Evolutionary conservation across 2,113 vertebrate species (phyloP).

Genomic region (Austrofundulus limnaeus): DNA sequence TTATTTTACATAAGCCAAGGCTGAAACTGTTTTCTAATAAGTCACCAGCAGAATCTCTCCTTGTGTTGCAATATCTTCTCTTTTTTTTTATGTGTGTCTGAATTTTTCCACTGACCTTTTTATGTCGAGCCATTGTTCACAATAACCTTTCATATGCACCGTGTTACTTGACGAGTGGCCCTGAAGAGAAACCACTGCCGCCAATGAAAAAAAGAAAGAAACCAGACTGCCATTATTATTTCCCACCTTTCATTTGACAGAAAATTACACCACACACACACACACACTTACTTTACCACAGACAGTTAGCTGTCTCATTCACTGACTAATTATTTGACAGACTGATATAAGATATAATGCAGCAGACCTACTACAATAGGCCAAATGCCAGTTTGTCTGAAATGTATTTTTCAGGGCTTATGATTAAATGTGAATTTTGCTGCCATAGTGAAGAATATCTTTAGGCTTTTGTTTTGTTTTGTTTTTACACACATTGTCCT

Average conservation of each 20-base stretch:
- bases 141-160: conserved; percentile 68
- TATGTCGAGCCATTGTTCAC: conserved; percentile 56
- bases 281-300: conserved; percentile 16
- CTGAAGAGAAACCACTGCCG: conserved; percentile 41
- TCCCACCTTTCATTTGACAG: conserved; percentile 36
- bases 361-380: conserved; percentile 30
- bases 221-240: conserved; percentile 52
- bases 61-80: conserved; percentile 18
- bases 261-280: conserved; percentile 44
- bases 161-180: conserved; percentile 64
- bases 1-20: conserved; percentile 10
- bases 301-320: conserved; percentile 46
- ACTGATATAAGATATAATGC: conserved; percentile 47
- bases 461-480: too few species aligned
- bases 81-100: conserved; percentile 46
- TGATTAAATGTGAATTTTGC: conserved; percentile 45
- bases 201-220: conserved; percentile 28
- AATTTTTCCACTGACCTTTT: conserved; percentile 67
- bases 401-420: conserved; percentile 49
- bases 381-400: conserved; percentile 35
- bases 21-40: conserved; percentile 18
- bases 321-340: conserved; percentile 48
- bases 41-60: conserved; percentile 4
- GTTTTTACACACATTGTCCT: not conserved
- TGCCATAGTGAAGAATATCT: conserved; percentile 35